phyloP scores from a whole-genome alignment of 1,140 invertebrate species.

The Cydia amplana region DNA sequence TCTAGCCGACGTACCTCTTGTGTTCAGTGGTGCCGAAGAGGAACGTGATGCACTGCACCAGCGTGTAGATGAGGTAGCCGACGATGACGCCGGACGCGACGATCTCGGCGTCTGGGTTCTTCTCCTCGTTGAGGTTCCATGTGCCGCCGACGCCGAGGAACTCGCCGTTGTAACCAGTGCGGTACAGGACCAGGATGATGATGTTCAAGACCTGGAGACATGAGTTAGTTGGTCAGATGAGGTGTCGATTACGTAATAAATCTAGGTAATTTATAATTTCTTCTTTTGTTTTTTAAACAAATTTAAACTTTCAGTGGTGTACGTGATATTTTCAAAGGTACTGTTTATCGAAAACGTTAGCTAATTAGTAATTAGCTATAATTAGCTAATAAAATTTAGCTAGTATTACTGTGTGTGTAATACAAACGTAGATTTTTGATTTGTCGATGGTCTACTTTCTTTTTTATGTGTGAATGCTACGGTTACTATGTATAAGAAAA shows the following conservation, averaged over 20 bases:
- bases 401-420: too few relatives aligned
- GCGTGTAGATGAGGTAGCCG: conserved; percentile 90
- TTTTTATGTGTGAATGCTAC: too few relatives aligned
- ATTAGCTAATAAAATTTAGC: too few relatives aligned
- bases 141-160: conserved; percentile 92
- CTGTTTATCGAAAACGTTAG: too few relatives aligned
- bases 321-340: too few relatives aligned
- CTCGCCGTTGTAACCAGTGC: conserved; percentile 88
- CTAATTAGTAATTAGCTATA: too few relatives aligned
- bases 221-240: background rate
- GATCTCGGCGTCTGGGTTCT: conserved; percentile 91
- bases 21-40: conserved; percentile 88
- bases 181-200: conserved; percentile 89
- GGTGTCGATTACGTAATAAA: background rate
- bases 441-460: too few relatives aligned
- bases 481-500: too few relatives aligned
- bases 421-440: too few relatives aligned
- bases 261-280: too few relatives aligned
- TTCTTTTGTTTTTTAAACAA: too few relatives aligned
- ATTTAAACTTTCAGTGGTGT: too few relatives aligned
- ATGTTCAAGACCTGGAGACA: conserved; percentile 87
- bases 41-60: conserved; percentile 84
- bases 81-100: conserved; percentile 91
- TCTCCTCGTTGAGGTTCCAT: conserved; percentile 93
- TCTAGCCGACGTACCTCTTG: conserved; percentile 81